Conservation (phyloP, 2,888 invertebrate genomes). For the Rotaria magnacalcarata region DNA sequence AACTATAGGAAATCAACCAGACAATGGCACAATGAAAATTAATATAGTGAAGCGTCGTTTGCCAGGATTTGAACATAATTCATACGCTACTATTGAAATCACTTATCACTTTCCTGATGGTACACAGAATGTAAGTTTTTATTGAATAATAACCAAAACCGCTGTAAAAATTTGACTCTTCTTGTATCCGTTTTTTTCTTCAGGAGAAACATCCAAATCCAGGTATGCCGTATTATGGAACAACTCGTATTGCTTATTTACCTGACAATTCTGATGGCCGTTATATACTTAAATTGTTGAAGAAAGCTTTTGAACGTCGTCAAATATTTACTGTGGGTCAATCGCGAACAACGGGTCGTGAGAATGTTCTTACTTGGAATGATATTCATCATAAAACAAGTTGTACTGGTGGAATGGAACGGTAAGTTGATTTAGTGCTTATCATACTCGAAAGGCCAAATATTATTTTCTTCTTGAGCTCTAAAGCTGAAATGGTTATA, state of each 20-base stretch:
- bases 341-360: slow-evolving; percentile 51
- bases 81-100: slow-evolving; percentile 48
- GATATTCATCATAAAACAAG: slow-evolving; percentile 55
- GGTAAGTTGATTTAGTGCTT: slow-evolving; percentile 47
- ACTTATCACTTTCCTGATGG: slow-evolving; percentile 50
- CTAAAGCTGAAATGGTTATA: too few species aligned
- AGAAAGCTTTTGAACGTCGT: slow-evolving; percentile 51
- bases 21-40: background rate
- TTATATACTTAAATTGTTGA: slow-evolving; percentile 50
- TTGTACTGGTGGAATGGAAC: slow-evolving; percentile 50
- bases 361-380: slow-evolving; percentile 52
- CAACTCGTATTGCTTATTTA: slow-evolving; percentile 51
- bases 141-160: background rate
- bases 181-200: background rate
- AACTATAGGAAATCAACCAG: background rate
- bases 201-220: slow-evolving; percentile 51
- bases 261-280: slow-evolving; percentile 52
- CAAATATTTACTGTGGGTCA: slow-evolving; percentile 53
- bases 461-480: too few species aligned
- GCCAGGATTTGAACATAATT: slow-evolving; percentile 19
- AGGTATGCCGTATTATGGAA: slow-evolving; percentile 50
- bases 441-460: too few species aligned
- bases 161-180: background rate
- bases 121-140: slow-evolving; percentile 48
- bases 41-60: background rate